Evolutionary conservation across 2,113 vertebrate species (phyloP).

Genomic region (Prochilodus magdalenae): DNA sequence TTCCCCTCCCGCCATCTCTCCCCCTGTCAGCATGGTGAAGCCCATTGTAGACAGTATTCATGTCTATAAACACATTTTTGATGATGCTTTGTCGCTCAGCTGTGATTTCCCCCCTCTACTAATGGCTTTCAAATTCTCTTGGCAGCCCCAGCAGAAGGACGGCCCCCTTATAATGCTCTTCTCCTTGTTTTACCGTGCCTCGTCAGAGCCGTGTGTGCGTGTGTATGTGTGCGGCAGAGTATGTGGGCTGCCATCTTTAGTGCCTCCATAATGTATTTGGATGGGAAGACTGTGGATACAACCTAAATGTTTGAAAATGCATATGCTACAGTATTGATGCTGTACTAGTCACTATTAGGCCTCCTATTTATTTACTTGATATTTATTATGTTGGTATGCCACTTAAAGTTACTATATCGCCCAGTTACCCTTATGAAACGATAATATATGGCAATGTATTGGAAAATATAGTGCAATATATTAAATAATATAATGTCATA

Average conservation of each 20-base stretch:
- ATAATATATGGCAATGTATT: too few species aligned
- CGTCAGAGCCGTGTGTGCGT: conserved; percentile 62
- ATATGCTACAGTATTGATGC: conserved; percentile 16
- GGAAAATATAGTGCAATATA: too few species aligned
- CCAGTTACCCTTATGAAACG: background rate
- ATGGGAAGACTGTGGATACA: conserved; percentile 64
- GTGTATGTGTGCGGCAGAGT: conserved; percentile 71
- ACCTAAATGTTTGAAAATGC: conserved; percentile 56
- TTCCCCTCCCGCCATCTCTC: conserved; percentile 83
- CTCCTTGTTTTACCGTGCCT: conserved; percentile 73
- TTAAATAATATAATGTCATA: too few species aligned
- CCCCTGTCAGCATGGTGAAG: conserved; percentile 86
- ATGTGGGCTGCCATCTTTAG: conserved; percentile 67
- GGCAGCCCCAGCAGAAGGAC: conserved; percentile 75
- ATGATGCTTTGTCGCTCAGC: conserved; percentile 83
- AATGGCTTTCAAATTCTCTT: conserved; percentile 80
- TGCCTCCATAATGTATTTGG: conserved; percentile 65
- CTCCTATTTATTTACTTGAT: conserved; percentile 27
- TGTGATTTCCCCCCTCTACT: conserved; percentile 80
- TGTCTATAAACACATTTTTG: conserved; percentile 82
- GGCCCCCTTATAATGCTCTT: conserved; percentile 71
- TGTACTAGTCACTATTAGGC: conserved; percentile 1
- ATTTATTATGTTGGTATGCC: conserved; percentile 30
- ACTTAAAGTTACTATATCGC: conserved; percentile 6
- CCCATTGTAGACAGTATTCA: conserved; percentile 85